Evolutionary conservation across 1,140 invertebrate species (phyloP), one percentile per base, ranked within the genome.

Genomic region (Colletes gigas): DNA sequence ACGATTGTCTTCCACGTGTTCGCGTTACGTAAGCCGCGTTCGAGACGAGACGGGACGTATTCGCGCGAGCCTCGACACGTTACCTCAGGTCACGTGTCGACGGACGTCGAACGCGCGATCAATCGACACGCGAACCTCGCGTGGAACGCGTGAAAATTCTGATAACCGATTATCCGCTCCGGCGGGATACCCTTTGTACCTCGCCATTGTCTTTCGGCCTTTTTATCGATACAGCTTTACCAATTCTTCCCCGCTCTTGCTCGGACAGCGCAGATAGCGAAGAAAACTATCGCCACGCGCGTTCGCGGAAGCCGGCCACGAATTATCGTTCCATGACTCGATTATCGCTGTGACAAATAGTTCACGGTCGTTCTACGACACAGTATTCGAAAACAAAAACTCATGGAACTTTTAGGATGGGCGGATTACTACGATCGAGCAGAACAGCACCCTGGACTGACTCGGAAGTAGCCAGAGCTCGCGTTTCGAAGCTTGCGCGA

Each of bases 21-120:
- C 54, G 50, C 10, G 71, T 85, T 86, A 86, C 55, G 44, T 84
- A 86, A 86, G 7, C 12, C 44, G 8, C 69, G n/a, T 14, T 2
- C 15, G 50, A 39, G n/a, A 52, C 63, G 52, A n/a, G 14, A 84
- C 55, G 66, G 72, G 80, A 78, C 60, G 63, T 77, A 78, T 82
- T 78, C 68, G 71, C 59, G 69, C 67, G 47, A 81, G 52, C 52
- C 19, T 54, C 55, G 47, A 70, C 84, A 84, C 83, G 83, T 85
- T 84, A 84, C 44, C 68, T 30, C 70, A 30, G 74, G 79, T 86
- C 84, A 86, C 84, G 84, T 86, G 84, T 84, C 44, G 41, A 6
- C 17, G 30, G 54, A n/a, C 67, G 54, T 41, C 65, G 62, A 63
- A 52, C 82, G 50, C 44, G 54, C 70, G 70, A 54, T 15, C 69